phyloP scores from a whole-genome alignment of 2,113 vertebrate species.

The Haemorhous mexicanus region DNA sequence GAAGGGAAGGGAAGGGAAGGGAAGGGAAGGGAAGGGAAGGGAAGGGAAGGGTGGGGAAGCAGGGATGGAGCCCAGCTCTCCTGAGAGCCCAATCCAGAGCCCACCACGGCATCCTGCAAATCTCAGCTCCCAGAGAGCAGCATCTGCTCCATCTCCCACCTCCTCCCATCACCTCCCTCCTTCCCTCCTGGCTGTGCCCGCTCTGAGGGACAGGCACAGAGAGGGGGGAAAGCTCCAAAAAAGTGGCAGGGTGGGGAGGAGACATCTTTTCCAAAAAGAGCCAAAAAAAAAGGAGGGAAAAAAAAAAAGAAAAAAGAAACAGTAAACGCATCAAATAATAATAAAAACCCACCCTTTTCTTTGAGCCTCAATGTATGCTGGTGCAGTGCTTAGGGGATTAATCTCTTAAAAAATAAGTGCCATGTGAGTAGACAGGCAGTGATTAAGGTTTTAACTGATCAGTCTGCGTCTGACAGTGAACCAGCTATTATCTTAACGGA shows the following conservation, averaged over 20 bases:
- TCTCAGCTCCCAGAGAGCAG: neutral
- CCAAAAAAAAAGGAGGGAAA: neutral
- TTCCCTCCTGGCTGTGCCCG: accelerated
- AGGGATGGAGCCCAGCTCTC: neutral
- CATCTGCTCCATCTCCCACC: neutral
- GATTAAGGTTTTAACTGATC: slow-evolving; percentile 99
- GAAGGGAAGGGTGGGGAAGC: neutral
- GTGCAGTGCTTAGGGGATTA: slow-evolving; percentile 85
- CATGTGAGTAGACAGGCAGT: slow-evolving; percentile 98
- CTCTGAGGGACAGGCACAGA: neutral
- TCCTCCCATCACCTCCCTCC: neutral
- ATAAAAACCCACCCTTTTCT: slow-evolving; percentile 63
- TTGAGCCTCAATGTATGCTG: slow-evolving; percentile 78
- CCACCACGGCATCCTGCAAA: neutral
- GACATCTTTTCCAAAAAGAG: neutral
- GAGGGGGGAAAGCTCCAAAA: neutral
- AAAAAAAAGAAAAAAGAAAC: neutral
- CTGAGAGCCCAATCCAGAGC: neutral
- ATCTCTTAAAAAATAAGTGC: slow-evolving; percentile 91
- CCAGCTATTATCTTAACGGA: slow-evolving; percentile 99
- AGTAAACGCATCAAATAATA: slow-evolving; percentile 40
- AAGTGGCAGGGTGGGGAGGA: neutral
- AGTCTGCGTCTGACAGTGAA: slow-evolving; percentile 99
- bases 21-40: too few relatives aligned
- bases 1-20: too few relatives aligned